Evolutionary conservation across 1,140 invertebrate genomes (phyloP).

Genomic region (Formica exsecta): DNA sequence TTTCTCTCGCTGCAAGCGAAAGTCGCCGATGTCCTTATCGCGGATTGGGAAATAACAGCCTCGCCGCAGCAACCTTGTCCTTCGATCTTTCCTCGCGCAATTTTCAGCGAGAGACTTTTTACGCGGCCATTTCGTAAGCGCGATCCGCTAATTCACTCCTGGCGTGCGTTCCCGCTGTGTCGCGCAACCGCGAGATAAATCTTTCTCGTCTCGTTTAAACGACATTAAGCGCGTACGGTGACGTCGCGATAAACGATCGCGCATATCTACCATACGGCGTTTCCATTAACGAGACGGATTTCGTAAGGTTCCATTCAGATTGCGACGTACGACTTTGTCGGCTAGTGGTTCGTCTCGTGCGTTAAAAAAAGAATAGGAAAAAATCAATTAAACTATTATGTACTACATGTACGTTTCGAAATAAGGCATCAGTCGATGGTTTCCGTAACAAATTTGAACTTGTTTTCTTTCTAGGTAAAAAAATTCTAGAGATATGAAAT

Average conservation of each 20-base stretch:
- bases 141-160: constrained; percentile 45
- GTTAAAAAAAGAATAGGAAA: neutral
- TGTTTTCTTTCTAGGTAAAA: neutral
- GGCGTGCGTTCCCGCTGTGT: constrained; percentile 9
- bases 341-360: neutral
- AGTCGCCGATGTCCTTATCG: constrained; percentile 22
- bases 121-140: constrained; percentile 35
- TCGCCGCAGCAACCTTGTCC: constrained; percentile 42
- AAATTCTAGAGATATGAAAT: neutral
- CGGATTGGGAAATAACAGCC: constrained; percentile 28
- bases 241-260: constrained; percentile 54
- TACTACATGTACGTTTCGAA: too few relatives aligned
- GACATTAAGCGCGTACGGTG: constrained; percentile 21
- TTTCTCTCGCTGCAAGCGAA: constrained; percentile 11
- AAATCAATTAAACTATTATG: neutral
- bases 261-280: neutral
- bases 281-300: constrained; percentile 46
- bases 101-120: constrained; percentile 36
- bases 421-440: too few relatives aligned
- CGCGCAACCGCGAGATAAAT: constrained; percentile 45
- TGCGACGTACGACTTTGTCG: constrained; percentile 3
- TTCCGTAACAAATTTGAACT: neutral
- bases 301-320: constrained; percentile 43
- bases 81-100: neutral
- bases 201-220: constrained; percentile 47